Conservation (phyloP, 2,113 vertebrate species). For the Silurus meridionalis region DNA sequence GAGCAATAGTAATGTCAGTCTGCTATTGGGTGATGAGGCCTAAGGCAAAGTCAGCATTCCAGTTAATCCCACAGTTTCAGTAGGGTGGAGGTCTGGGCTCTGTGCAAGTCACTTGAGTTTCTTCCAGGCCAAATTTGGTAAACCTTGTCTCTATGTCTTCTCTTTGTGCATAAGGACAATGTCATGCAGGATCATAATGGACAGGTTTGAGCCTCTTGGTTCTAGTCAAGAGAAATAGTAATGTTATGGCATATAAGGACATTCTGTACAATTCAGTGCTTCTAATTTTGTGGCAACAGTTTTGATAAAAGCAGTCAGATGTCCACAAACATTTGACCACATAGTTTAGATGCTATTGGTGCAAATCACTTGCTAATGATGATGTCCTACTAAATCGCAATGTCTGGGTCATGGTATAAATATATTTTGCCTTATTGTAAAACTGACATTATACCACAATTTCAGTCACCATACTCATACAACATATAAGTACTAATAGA, state of each 20-base stretch:
- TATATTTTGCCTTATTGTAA: not conserved
- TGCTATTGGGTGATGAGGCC: not conserved
- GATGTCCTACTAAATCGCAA: not conserved
- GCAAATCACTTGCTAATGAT: not conserved
- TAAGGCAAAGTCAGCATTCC: not conserved
- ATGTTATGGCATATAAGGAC: not conserved
- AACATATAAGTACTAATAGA: not conserved
- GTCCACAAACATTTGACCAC: not conserved
- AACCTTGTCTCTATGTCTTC: not conserved
- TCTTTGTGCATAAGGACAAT: not conserved
- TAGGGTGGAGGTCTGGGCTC: not conserved
- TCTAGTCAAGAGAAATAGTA: not conserved
- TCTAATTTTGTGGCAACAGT: not conserved
- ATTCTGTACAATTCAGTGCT: not conserved
- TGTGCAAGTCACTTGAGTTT: not conserved
- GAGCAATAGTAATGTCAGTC: not conserved
- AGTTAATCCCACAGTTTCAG: not conserved
- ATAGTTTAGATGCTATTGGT: not conserved
- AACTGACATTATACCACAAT: too few relatives aligned
- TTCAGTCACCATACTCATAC: not conserved
- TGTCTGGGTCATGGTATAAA: not conserved
- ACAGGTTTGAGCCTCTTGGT: not conserved
- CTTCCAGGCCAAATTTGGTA: not conserved
- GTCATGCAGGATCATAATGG: not conserved
- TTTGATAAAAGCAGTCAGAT: too few relatives aligned